Conservation (phyloP, 1,140 invertebrate species). For the Panulirus ornatus region DNA sequence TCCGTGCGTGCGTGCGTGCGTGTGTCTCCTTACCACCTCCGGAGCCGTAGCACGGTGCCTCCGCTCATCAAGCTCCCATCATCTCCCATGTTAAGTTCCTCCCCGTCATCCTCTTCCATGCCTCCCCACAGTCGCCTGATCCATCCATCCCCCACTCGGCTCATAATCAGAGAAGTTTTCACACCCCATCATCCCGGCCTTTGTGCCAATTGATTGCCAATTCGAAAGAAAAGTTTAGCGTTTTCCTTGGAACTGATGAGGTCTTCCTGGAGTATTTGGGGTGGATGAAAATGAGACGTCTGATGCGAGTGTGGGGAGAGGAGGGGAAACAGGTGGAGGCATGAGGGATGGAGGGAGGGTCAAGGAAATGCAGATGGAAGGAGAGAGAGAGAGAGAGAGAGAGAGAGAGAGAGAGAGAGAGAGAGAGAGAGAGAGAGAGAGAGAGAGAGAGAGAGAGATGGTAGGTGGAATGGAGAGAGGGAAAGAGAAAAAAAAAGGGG, state of each 20-base stretch:
- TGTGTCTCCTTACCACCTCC: background rate
- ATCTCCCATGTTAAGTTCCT: no score
- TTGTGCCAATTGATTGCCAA: background rate
- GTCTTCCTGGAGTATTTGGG: no score
- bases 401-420: slow-evolving; percentile 28
- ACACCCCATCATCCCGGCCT: background rate
- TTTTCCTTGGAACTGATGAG: background rate
- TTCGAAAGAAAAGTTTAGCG: background rate
- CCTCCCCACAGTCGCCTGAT: no score
- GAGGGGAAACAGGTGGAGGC: background rate
- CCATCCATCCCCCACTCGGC: no score
- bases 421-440: slow-evolving; percentile 34
- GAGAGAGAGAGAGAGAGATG: slow-evolving; percentile 26
- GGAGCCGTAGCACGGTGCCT: background rate
- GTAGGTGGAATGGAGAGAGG: background rate
- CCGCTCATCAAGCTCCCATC: no score
- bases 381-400: slow-evolving; percentile 34
- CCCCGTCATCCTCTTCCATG: no score
- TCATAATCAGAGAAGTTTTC: no score
- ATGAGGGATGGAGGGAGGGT: background rate
- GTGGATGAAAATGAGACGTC: no score
- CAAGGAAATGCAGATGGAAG: slow-evolving; percentile 4
- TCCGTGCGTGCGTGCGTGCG: background rate
- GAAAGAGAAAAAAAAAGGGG: slow-evolving; percentile 3
- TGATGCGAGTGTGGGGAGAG: background rate